Conservation (phyloP, 2,888 invertebrate genomes). For the Blera fallax region DNA sequence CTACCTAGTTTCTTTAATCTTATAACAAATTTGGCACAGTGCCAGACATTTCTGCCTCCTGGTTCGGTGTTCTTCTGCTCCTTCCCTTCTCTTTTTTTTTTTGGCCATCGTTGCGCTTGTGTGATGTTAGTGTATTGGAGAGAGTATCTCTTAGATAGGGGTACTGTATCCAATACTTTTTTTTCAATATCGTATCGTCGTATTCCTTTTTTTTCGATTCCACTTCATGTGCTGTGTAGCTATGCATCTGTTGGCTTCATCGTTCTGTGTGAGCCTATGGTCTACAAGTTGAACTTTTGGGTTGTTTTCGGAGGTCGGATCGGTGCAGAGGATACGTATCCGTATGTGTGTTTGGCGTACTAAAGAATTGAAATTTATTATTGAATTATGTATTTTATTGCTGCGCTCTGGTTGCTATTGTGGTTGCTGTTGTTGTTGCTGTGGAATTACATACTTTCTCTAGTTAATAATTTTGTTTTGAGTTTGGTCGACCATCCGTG, state of each 20-base stretch:
- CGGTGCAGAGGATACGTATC: not conserved
- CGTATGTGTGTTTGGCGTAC: slow-evolving; percentile 1
- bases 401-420: slow-evolving; percentile 43
- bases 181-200: not conserved
- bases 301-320: not conserved
- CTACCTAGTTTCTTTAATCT: slow-evolving; percentile 73
- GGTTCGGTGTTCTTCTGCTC: slow-evolving; percentile 1
- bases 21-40: slow-evolving; percentile 72
- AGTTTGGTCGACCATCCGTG: not conserved
- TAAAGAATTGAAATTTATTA: slow-evolving; percentile 66
- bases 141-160: slow-evolving; percentile 34
- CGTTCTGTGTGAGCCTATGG: slow-evolving; percentile 58
- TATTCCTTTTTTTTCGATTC: slow-evolving; percentile 12
- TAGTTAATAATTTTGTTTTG: not conserved
- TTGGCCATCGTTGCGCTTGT: not conserved
- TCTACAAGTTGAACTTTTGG: slow-evolving; percentile 34
- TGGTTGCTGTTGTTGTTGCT: not conserved
- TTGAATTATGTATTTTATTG: slow-evolving; percentile 70
- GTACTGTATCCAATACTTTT: slow-evolving; percentile 28
- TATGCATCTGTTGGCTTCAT: slow-evolving; percentile 65
- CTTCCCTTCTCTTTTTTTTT: not conserved
- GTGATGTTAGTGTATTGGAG: not conserved
- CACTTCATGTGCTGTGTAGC: slow-evolving; percentile 20
- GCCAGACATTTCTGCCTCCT: slow-evolving; percentile 65
- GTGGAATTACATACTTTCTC: not conserved